phyloP scores from a whole-genome alignment of 2,888 invertebrate species.

The Hyles lineata region DNA sequence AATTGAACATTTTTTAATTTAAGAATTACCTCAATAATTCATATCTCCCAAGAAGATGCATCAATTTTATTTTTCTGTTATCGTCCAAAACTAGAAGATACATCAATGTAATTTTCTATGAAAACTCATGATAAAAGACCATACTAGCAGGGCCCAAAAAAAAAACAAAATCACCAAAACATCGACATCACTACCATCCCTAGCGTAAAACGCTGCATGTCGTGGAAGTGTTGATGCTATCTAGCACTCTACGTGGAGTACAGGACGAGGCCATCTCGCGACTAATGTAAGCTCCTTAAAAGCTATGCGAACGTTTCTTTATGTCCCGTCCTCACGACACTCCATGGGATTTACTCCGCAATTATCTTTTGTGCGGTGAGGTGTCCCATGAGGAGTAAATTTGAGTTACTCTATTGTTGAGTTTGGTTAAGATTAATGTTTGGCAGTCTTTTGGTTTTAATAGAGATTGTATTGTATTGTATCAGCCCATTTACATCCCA shows the following conservation, averaged over 20 bases:
- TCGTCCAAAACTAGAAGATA: no score
- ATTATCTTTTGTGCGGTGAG: conserved; percentile 4
- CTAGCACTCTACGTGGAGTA: conserved; percentile 54
- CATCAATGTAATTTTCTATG: no score
- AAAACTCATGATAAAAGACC: no score
- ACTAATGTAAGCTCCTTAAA: conserved; percentile 70
- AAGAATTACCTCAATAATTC: no score
- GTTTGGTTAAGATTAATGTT: background rate
- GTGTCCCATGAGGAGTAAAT: background rate
- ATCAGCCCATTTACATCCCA: no score
- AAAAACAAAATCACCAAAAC: conserved; percentile 25
- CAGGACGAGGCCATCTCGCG: conserved; percentile 60
- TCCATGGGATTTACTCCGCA: background rate
- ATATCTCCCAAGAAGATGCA: no score
- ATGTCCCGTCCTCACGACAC: conserved; percentile 39
- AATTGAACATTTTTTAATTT: no score
- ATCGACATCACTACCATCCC: conserved; percentile 43
- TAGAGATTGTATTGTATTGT: no score
- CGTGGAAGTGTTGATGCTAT: conserved; percentile 73
- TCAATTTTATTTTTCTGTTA: no score
- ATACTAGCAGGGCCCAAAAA: no score
- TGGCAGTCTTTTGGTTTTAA: background rate
- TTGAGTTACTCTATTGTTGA: background rate
- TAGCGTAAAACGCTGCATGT: conserved; percentile 57
- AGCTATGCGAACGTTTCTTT: conserved; percentile 57